Conservation (phyloP, 2,888 invertebrate genomes). For the Himalopsyche japonica region DNA sequence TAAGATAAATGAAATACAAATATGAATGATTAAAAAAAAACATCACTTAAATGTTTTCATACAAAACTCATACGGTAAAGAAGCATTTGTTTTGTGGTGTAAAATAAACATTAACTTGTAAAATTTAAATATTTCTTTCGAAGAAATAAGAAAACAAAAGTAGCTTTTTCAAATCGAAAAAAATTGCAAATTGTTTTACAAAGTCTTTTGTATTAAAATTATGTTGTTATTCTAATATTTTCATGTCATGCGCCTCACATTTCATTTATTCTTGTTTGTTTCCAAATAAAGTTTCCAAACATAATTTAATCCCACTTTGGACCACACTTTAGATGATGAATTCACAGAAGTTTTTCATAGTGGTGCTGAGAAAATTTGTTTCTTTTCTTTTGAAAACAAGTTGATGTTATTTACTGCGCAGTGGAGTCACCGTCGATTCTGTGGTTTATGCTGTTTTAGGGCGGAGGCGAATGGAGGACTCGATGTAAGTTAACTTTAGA, state of each 20-base stretch:
- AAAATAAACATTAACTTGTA: background rate
- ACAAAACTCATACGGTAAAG: too few relatives aligned
- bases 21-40: too few relatives aligned
- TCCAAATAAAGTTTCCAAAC: background rate
- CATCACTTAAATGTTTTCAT: too few relatives aligned
- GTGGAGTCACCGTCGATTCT: too few relatives aligned
- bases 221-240: background rate
- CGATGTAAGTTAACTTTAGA: too few relatives aligned
- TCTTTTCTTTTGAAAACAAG: background rate
- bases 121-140: background rate
- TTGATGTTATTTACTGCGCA: too few relatives aligned
- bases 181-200: background rate
- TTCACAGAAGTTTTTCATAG: background rate
- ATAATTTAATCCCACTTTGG: background rate
- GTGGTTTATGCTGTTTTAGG: too few relatives aligned
- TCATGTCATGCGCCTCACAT: background rate
- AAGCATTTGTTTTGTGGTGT: background rate
- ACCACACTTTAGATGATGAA: background rate
- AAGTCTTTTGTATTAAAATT: background rate
- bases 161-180: background rate
- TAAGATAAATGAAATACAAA: too few relatives aligned
- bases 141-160: background rate
- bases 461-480: too few relatives aligned
- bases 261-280: background rate
- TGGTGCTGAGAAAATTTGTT: background rate